Conservation (phyloP, 1,140 invertebrate species). For the Lethrus apterus region DNA sequence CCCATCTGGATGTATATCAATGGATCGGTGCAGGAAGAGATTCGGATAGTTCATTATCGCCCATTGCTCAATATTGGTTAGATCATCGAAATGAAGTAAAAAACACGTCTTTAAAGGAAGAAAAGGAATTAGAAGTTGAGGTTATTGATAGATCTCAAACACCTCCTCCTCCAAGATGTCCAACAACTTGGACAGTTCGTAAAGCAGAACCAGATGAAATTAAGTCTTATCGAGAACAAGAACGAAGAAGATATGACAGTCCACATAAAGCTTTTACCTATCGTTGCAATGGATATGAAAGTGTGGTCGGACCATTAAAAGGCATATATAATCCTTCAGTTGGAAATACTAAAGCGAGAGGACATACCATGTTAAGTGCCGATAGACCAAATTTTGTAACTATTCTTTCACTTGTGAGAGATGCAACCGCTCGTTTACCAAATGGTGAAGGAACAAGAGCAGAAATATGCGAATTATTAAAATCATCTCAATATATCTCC, state of each 20-base stretch:
- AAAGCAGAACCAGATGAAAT: slow-evolving; percentile 72
- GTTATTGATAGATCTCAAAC: slow-evolving; percentile 37
- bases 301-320: slow-evolving; percentile 84
- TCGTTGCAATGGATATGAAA: slow-evolving; percentile 70
- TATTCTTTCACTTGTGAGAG: slow-evolving; percentile 81
- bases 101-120: slow-evolving; percentile 27
- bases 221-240: slow-evolving; percentile 67
- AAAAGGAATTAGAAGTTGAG: slow-evolving; percentile 35
- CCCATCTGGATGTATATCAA: slow-evolving; percentile 64
- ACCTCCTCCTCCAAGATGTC: slow-evolving; percentile 54
- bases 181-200: slow-evolving; percentile 72
- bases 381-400: slow-evolving; percentile 87
- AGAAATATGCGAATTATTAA: slow-evolving; percentile 78
- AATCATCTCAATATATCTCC: slow-evolving; percentile 79
- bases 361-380: slow-evolving; percentile 73
- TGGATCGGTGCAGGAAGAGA: slow-evolving; percentile 95
- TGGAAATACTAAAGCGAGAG: slow-evolving; percentile 54
- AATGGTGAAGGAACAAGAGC: slow-evolving; percentile 89
- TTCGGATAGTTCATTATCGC: slow-evolving; percentile 68
- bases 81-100: slow-evolving; percentile 48
- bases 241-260: slow-evolving; percentile 61
- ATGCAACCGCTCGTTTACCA: slow-evolving; percentile 85
- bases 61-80: slow-evolving; percentile 71
- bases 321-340: slow-evolving; percentile 65
- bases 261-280: slow-evolving; percentile 84